A percentile compares a stretch with the other conserved stretches of the same genome.
phyloP scores from a whole-genome alignment of 2,113 vertebrate genomes.

The Forbesichthys agassizii region DNA sequence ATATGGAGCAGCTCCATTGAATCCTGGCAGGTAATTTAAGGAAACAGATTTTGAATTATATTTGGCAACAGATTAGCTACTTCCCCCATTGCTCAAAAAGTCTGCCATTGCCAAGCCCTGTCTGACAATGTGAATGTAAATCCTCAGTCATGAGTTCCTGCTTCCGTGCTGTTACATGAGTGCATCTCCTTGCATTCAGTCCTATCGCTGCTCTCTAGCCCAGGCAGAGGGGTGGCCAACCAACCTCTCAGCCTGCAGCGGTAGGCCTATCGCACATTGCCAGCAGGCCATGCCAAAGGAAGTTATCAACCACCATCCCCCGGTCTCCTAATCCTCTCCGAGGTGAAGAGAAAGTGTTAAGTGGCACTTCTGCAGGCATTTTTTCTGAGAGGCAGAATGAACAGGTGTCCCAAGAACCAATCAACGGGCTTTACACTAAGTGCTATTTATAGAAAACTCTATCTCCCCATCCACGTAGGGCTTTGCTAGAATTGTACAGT shows the following conservation, averaged over 20 bases:
- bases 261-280: constrained; percentile 30
- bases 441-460: constrained; percentile 57
- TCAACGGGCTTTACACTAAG: constrained; percentile 52
- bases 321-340: constrained; percentile 48
- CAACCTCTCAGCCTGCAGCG: constrained; percentile 34
- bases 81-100: constrained; percentile 61
- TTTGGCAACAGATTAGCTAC: constrained; percentile 75
- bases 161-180: constrained; percentile 57
- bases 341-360: constrained; percentile 56
- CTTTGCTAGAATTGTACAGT: constrained; percentile 35
- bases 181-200: constrained; percentile 38
- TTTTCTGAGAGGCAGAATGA: constrained; percentile 50
- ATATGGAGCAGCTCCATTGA: constrained; percentile 65
- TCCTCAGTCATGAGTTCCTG: constrained; percentile 64
- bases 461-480: constrained; percentile 23
- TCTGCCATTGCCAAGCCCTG: constrained; percentile 63
- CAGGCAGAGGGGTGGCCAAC: constrained; percentile 50
- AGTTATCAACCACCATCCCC: constrained; percentile 57
- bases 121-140: constrained; percentile 72
- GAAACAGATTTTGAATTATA: constrained; percentile 76
- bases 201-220: constrained; percentile 61
- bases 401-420: constrained; percentile 60
- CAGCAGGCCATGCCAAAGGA: constrained; percentile 45
- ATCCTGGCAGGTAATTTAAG: constrained; percentile 74
- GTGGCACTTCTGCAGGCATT: constrained; percentile 52